These are phyloP conservation scores for Noctua comes DNA, from an alignment of 2,888 invertebrate genomes.

Conservation along the genomic window DNA sequence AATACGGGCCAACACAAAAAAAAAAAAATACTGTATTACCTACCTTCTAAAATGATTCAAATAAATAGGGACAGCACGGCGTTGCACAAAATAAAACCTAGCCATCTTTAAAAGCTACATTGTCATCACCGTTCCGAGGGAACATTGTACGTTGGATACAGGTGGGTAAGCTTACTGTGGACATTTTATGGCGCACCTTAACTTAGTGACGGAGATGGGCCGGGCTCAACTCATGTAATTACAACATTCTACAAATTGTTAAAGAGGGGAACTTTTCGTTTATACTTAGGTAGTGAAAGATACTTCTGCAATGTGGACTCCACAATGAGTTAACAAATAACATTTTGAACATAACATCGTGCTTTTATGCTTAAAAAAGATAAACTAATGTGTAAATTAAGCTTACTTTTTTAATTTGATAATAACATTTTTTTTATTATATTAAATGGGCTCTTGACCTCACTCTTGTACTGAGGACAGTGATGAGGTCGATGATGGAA, in stretches of 20 bases:
- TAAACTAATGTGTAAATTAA: too few species aligned
- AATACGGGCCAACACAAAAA: too few species aligned
- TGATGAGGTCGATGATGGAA: too few species aligned
- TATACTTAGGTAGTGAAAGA: neutral
- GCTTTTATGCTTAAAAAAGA: too few species aligned
- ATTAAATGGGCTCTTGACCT: too few species aligned
- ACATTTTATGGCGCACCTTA: neutral
- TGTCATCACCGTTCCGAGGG: neutral
- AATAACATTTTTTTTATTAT: too few species aligned
- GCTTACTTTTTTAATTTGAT: too few species aligned
- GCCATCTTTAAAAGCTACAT: neutral
- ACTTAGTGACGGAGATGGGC: neutral
- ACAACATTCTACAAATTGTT: conserved; percentile 37
- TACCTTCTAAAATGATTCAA: neutral
- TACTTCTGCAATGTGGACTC: neutral
- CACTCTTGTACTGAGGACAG: too few species aligned
- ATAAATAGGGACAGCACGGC: neutral
- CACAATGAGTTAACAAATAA: neutral
- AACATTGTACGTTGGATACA: neutral
- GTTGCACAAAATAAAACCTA: neutral
- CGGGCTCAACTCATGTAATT: conserved; percentile 20
- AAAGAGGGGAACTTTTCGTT: neutral
- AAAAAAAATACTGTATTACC: neutral
- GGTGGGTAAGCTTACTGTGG: neutral
- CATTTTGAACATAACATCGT: neutral